These are phyloP conservation scores for Rana temporaria DNA, from an alignment of 2,113 vertebrate species.

Conservation along the genomic window DNA sequence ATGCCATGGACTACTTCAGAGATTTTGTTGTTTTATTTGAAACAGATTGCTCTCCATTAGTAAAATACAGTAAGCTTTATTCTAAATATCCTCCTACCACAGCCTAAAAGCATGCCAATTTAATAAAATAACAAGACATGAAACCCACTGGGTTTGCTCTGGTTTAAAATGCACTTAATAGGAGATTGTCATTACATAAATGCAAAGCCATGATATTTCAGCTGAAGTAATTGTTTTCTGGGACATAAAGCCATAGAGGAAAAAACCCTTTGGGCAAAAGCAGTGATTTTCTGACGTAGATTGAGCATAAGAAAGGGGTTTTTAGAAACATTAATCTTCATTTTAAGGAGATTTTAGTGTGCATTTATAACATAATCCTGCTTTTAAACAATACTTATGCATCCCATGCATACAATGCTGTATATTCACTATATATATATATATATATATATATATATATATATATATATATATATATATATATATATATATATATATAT, in stretches of 20 bases:
- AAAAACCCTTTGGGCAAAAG: neutral
- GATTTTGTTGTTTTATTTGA: neutral
- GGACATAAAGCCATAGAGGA: constrained; percentile 7
- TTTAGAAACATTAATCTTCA: neutral
- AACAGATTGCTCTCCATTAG: neutral
- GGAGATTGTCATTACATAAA: constrained; percentile 21
- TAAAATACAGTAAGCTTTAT: neutral
- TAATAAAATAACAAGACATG: constrained; percentile 18
- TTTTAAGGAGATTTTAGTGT: neutral
- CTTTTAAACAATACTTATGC: constrained; percentile 22
- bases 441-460: too few relatives aligned
- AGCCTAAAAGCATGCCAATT: neutral
- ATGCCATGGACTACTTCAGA: too few relatives aligned
- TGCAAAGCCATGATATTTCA: neutral
- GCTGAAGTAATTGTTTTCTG: neutral
- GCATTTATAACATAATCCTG: constrained; percentile 10
- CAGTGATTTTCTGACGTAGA: neutral
- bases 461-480: too few relatives aligned
- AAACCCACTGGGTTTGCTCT: neutral
- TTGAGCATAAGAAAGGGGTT: constrained; percentile 31
- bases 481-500: too few relatives aligned
- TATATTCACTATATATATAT: too few relatives aligned
- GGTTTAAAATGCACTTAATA: constrained; percentile 15
- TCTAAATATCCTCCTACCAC: neutral
- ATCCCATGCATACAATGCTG: neutral